Evolutionary conservation across 2,113 vertebrate genomes (phyloP).

Genomic region (Notothenia coriiceps): DNA sequence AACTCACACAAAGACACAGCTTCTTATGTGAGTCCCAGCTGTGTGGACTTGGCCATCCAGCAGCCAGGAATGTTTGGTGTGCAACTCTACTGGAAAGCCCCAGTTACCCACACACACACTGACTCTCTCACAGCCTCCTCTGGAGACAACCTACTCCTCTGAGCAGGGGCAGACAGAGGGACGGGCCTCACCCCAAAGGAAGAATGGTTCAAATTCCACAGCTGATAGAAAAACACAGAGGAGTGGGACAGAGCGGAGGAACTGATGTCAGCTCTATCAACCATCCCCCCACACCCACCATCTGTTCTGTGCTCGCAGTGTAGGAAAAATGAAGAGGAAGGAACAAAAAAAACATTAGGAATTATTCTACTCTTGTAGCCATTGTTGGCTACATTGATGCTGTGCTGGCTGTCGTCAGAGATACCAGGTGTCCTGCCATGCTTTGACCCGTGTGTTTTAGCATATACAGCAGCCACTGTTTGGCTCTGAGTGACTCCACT

Average conservation of each 20-base stretch:
- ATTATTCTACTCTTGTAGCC: conserved; percentile 5
- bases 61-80: conserved; percentile 84
- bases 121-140: conserved; percentile 33
- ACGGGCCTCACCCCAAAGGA: conserved; percentile 66
- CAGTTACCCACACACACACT: conserved; percentile 66
- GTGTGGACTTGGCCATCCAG: conserved; percentile 72
- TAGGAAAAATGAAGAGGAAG: conserved; percentile 18
- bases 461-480: conserved; percentile 27
- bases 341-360: conserved; percentile 9
- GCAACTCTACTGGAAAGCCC: conserved; percentile 78
- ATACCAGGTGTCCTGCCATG: conserved; percentile 14
- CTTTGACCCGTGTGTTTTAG: conserved; percentile 13
- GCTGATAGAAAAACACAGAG: conserved; percentile 73
- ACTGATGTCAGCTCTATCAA: conserved; percentile 67
- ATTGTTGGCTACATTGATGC: conserved; percentile 23
- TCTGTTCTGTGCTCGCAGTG: conserved; percentile 21
- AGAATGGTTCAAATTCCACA: conserved; percentile 81
- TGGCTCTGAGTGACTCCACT: conserved; percentile 23
- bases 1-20: conserved; percentile 69
- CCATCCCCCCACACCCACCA: conserved; percentile 32
- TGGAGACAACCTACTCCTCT: conserved; percentile 60
- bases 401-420: conserved; percentile 33
- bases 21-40: conserved; percentile 83
- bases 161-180: conserved; percentile 62
- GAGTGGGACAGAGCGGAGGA: conserved; percentile 55